These are phyloP conservation scores for Atethmia centrago DNA, from an alignment of 2,888 invertebrate species.

Conservation along the genomic window DNA sequence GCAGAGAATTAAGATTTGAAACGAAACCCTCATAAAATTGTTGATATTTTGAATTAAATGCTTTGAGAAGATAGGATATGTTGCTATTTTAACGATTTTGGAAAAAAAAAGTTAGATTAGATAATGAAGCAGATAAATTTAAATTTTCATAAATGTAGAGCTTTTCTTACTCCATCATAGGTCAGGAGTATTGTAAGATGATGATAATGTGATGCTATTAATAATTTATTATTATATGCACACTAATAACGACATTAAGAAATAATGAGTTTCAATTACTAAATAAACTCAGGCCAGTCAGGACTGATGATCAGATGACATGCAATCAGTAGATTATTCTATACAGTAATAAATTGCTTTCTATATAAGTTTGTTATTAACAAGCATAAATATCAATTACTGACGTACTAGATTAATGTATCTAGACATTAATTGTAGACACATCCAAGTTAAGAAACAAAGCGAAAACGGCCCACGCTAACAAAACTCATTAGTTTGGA, in stretches of 20 bases:
- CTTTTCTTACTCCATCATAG: not conserved
- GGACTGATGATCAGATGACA: too few relatives aligned
- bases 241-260: not conserved
- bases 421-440: slow-evolving; percentile 7
- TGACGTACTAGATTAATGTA: not conserved
- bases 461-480: slow-evolving; percentile 16
- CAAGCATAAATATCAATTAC: not conserved
- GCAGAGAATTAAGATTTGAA: slow-evolving; percentile 10
- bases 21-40: slow-evolving; percentile 15
- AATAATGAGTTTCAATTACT: not conserved
- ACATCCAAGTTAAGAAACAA: slow-evolving; percentile 20
- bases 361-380: not conserved
- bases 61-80: not conserved
- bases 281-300: not conserved
- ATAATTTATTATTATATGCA: not conserved
- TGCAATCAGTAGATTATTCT: not conserved
- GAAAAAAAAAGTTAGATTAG: not conserved
- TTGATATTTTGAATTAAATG: slow-evolving; percentile 6
- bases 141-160: not conserved
- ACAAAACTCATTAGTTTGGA: slow-evolving; percentile 42
- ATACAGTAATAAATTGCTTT: not conserved
- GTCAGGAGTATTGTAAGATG: not conserved
- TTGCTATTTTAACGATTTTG: not conserved
- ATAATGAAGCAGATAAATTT: not conserved
- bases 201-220: not conserved